Base-by-base conservation (phyloP, 2,113 vertebrate species). In the Nibea coibor region DNA sequence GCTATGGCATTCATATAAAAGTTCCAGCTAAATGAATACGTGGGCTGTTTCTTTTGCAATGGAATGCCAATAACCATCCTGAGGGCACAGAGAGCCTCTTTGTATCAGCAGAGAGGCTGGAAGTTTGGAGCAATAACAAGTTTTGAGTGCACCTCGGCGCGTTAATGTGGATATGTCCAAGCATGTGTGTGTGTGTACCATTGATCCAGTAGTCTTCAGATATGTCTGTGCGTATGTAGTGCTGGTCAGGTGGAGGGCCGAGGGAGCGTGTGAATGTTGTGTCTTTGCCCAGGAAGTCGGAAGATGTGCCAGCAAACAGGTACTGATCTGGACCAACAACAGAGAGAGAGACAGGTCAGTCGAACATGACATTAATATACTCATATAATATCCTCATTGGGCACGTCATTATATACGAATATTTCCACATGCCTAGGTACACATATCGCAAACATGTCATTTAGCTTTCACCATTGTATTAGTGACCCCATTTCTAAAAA, bases 201-300 rank as follows among this genome's bases (percentile, higher is more conserved):
- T 96, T 97, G 92, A 99, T 97, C 98, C 97, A 99, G 93, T 98
- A 97, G 92, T 99, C 96, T 58, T 99, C 98, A 4, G 98, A 97
- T 88, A 98, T 97, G 90, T 99, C 98, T 12, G 97, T 99, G 90
- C 97, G 96, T 89, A 99, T 97, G 95, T 96, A 99, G 93, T 98
- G 96, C 88, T 97, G 97, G 90, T 97, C 96, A 3, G 96, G 96
- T 75, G 96, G 93, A 67, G 97, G 96, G 65, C 98, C 98, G 3
- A 99, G 95, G 58, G 98, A 99, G 72, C 98, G 97, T 17, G 97
- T 97, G 89, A 99, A 97, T 3, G 96, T 96, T 0, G 97, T 96
- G 79, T 99, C 98, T 89, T 99, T 99, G 85, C 98, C 98, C 91
- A 99, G 96, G 92, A 99, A 99, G 94, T 99, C 97, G 39, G 97